Evolutionary conservation across 2,797 vertebrate species (phyloP), one percentile per base, ranked within the genome.

Genomic region (Clarias fuscus): DNA sequence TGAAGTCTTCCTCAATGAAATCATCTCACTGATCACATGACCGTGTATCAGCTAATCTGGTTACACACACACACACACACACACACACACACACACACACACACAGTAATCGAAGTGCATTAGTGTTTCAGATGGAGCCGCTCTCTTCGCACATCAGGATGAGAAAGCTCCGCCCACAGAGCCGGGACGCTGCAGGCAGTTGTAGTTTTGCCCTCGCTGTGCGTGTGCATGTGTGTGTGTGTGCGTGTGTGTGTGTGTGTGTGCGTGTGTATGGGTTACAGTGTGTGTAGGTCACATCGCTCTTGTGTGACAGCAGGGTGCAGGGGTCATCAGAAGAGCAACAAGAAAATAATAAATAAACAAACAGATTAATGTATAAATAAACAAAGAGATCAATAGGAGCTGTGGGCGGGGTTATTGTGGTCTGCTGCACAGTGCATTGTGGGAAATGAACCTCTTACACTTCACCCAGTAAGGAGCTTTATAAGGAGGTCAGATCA

Each of bases 1-100:
- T 85, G n/a, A 68, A 73, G 22, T 79, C 83, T 89, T 92, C 86
- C 84, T 83, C 62, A 71, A 90, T 86, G 73, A 90, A 86, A 89
- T 85, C 82, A 88, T 73, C 37, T 58, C 27, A 24, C 65, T 82
- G 84, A 87, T 89, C 73, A 88, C 87, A 68, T 78, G 71, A 83
- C 77, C 70, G 61, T 59, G 61, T 33, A 33, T 70, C 53, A 40
- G 58, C 17, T 75, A 11, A 56, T 85, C 72, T 76, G 48, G 24
- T 53, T 43, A n/a, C 20, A 72, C 70, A 43, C 70, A n/a, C n/a
- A n/a, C n/a, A n/a, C n/a, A n/a, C n/a, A n/a, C n/a, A n/a, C n/a
- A n/a, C n/a, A n/a, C n/a, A n/a, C n/a, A 27, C 64, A 64, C 61
- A 27, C n/a, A 30, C 64, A 68, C 17, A 43, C 37, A 13, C 33